Base-by-base conservation (phyloP, 2,113 vertebrate species). In the Oxygymnocypris stewartii region DNA sequence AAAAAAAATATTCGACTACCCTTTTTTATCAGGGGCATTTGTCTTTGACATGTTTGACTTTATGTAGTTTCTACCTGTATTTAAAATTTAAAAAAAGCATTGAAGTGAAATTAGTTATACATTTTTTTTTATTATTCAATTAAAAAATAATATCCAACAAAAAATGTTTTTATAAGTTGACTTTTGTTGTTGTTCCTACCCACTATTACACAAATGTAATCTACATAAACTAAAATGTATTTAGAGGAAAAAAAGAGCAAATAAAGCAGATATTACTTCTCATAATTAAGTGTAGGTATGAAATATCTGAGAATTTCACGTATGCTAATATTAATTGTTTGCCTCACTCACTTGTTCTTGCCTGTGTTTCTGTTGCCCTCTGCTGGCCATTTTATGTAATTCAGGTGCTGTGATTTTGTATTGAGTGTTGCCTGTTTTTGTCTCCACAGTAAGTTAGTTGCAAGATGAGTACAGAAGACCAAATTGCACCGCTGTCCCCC, bases 391-490 rank as follows among this genome's bases (percentile, higher is more conserved):
- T 1, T 25, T 16, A 18, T 82, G 13, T 20, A 28, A 37, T 12
- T 23, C 11, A 9, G 5, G 23, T n/a, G 3, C 57, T 54, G 28
- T 35, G 7, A 82, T 63, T 42, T 63, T 63, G 10, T 75, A 7
- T 88, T 73, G 23, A 88, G 31, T 8, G 6, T 73, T 57, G 9
- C 35, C 37, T 42, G 13, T 59, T 79, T 69, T 37, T 51, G 31
- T 51, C n/a, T 76, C 31, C n/a, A 73, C 61, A 42, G 73, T 83
- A 54, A 71, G 9, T 35, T 7, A 31, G 54, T n/a, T 16, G 20
- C 40, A 79, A 51, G 13, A 87, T 89, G 88, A 78, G 76, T 31
- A 67, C 69, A 63, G 86, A 89, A n/a, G 84, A 89, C 44, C 74
- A 84, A 75, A 59, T 16, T 2, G 6, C 23, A 44, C 44, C 67